These are phyloP conservation scores for Phylloscopus collybita DNA, from an alignment of 2,797 vertebrate species.

Conservation along the genomic window DNA sequence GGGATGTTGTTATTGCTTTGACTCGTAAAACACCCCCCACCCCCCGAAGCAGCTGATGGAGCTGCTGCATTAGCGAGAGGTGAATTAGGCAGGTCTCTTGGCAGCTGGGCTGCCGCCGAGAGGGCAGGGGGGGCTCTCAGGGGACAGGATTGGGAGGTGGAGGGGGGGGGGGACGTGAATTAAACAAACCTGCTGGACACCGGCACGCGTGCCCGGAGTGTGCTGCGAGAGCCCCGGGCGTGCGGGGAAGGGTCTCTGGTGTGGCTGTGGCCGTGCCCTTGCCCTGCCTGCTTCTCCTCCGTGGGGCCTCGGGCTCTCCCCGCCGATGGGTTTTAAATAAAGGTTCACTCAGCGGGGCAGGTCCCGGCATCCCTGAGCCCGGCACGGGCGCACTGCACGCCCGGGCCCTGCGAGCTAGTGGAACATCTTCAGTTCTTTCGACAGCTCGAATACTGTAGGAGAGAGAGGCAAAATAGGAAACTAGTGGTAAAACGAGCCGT, in stretches of 20 bases:
- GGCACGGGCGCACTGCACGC: rapidly evolving
- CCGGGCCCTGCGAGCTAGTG: rapidly evolving
- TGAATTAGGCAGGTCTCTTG: not conserved
- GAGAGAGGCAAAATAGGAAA: not conserved
- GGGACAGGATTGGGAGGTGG: not conserved
- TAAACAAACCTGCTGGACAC: not conserved
- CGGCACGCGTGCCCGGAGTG: not conserved
- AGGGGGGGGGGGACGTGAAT: rapidly evolving
- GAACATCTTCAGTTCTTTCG: not conserved
- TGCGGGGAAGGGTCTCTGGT: not conserved
- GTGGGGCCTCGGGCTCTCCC: not conserved
- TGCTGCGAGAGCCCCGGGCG: not conserved
- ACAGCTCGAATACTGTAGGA: not conserved
- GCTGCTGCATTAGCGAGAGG: not conserved
- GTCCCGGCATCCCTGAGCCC: not conserved
- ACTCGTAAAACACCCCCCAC: not conserved
- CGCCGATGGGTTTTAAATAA: not conserved
- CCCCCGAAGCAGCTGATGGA: not conserved
- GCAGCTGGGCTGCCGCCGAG: conserved; percentile 7
- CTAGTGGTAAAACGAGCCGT: not conserved
- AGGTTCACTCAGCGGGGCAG: rapidly evolving
- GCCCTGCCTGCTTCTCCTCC: rapidly evolving
- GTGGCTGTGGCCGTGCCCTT: not conserved
- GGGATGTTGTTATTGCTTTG: not conserved
- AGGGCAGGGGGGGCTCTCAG: not conserved